Conservation (phyloP, 1,140 invertebrate species). For the Scaptodrosophila lebanonensis region DNA sequence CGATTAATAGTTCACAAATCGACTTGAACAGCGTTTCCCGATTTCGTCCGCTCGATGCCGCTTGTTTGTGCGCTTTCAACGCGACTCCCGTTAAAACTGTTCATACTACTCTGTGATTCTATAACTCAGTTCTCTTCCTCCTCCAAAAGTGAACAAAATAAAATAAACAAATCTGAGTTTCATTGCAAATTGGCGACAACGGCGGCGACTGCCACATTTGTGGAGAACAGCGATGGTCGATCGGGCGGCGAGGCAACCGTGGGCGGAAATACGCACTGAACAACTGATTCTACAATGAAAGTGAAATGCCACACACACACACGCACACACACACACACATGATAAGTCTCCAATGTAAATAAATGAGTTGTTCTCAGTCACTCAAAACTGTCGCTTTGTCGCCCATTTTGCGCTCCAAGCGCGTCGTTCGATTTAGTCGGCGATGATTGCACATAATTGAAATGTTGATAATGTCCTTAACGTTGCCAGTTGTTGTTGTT, state of each 20-base stretch:
- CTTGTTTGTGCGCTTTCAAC: slow-evolving; percentile 50
- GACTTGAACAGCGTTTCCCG: not conserved
- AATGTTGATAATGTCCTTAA: slow-evolving; percentile 74
- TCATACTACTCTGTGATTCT: slow-evolving; percentile 47
- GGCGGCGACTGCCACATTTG: slow-evolving; percentile 41
- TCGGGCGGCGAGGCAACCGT: slow-evolving; percentile 15
- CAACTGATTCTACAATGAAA: slow-evolving; percentile 59
- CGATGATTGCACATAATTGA: slow-evolving; percentile 66
- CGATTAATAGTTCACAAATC: slow-evolving; percentile 7
- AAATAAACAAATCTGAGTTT: slow-evolving; percentile 36
- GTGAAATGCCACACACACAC: slow-evolving; percentile 43
- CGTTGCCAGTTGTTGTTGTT: slow-evolving; percentile 15
- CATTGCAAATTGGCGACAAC: slow-evolving; percentile 64
- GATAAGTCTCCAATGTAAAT: slow-evolving; percentile 38
- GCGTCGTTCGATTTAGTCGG: slow-evolving; percentile 14
- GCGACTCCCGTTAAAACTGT: slow-evolving; percentile 63
- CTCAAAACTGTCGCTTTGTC: slow-evolving; percentile 11
- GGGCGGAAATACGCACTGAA: slow-evolving; percentile 69
- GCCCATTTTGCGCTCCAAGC: not conserved
- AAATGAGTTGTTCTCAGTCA: slow-evolving; percentile 22
- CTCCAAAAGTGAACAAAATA: slow-evolving; percentile 45
- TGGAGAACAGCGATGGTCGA: slow-evolving; percentile 50
- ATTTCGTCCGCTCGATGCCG: slow-evolving; percentile 30
- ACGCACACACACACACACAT: slow-evolving; percentile 4
- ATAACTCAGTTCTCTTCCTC: slow-evolving; percentile 59